Percentiles rank a stretch among this genome's conserved stretches.
Conservation (phyloP, 2,113 vertebrate species). For the Mungos mungo region DNA sequence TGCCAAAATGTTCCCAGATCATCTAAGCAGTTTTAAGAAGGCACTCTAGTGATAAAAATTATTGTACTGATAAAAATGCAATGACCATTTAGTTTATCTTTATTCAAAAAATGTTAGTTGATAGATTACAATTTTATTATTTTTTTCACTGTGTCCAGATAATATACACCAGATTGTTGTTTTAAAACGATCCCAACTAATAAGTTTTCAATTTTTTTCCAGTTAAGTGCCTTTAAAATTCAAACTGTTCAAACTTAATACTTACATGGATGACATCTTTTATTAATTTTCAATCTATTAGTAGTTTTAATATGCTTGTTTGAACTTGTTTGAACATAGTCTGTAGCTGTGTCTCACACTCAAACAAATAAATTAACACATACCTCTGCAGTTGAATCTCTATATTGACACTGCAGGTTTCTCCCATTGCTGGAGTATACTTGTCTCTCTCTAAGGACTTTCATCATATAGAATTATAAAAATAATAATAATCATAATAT, state of each 20-base stretch:
- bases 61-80: not conserved
- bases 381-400: not conserved
- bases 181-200: not conserved
- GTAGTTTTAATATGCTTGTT: not conserved
- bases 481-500: not conserved
- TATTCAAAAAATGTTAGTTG: not conserved
- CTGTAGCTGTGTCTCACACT: not conserved
- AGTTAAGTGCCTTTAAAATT: not conserved
- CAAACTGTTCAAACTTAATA: not conserved
- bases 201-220: not conserved
- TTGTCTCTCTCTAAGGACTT: not conserved
- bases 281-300: not conserved
- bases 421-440: not conserved
- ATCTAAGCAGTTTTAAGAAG: not conserved
- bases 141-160: not conserved
- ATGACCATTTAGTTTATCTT: not conserved
- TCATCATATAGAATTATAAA: not conserved
- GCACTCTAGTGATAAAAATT: not conserved
- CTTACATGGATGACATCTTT: not conserved
- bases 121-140: not conserved
- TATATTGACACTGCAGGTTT: not conserved
- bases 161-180: not conserved
- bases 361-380: not conserved
- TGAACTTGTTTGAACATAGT: not conserved
- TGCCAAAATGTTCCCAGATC: not conserved